Evolutionary conservation across 2,888 invertebrate genomes (phyloP).

Genomic region (Tuta absoluta): DNA sequence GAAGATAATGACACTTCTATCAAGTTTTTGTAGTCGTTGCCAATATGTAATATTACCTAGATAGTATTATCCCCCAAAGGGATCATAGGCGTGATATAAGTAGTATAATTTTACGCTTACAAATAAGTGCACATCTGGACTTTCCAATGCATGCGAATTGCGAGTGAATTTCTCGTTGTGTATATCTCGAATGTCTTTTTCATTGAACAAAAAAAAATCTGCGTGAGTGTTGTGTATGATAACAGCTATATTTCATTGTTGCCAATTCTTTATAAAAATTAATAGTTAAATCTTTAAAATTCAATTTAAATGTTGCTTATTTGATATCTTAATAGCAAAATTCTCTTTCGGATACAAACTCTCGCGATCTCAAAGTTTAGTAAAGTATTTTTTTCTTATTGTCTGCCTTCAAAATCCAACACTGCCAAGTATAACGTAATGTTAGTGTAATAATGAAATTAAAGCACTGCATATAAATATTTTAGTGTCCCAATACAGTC

Average conservation of each 20-base stretch:
- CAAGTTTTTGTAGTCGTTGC: no score
- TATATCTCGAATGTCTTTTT: constrained; percentile 39
- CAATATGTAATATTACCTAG: no score
- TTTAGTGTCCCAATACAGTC: background rate
- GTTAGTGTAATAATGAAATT: background rate
- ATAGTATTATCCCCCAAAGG: no score
- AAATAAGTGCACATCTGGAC: constrained; percentile 11
- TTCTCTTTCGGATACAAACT: background rate
- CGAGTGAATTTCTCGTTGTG: constrained; percentile 38
- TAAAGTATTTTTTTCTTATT: background rate
- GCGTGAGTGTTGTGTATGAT: constrained; percentile 20
- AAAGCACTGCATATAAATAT: background rate
- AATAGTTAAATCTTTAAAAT: constrained; percentile 30
- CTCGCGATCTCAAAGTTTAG: background rate
- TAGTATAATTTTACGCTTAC: background rate
- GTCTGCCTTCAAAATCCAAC: constrained; percentile 25
- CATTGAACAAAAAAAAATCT: background rate
- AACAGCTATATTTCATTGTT: constrained; percentile 66
- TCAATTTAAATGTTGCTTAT: constrained; percentile 42
- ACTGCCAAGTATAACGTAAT: constrained; percentile 34
- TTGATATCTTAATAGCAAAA: constrained; percentile 27
- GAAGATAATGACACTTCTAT: no score
- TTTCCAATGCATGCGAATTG: constrained; percentile 18
- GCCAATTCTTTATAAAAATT: constrained; percentile 57
- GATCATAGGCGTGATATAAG: no score